These are phyloP conservation scores for Coilia nasus DNA, from an alignment of 2,797 vertebrate genomes.

Conservation along the genomic window DNA sequence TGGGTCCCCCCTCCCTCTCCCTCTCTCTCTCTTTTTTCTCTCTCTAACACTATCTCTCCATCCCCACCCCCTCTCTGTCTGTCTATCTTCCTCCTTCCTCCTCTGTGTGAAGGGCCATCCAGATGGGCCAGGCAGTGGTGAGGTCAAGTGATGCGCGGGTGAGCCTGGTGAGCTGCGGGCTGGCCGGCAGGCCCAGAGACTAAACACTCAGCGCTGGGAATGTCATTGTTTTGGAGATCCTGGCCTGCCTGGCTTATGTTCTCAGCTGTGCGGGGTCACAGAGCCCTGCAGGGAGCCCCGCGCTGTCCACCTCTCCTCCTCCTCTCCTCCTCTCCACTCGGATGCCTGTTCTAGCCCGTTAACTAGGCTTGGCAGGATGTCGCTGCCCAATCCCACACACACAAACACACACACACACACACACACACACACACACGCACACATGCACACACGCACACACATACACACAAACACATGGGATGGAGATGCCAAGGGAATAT, in stretches of 20 bases:
- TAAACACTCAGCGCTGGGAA: conserved; percentile 92
- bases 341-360: conserved; percentile 83
- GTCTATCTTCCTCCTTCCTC: background rate
- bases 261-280: conserved; percentile 82
- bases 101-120: conserved; percentile 60
- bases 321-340: background rate
- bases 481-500: background rate
- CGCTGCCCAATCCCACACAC: conserved; percentile 62
- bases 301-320: background rate
- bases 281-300: conserved; percentile 58
- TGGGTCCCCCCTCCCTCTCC: background rate
- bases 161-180: conserved; percentile 81
- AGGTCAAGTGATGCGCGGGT: conserved; percentile 87
- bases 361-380: conserved; percentile 75
- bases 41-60: background rate
- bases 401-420: conserved; percentile 5
- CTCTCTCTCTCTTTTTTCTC: background rate
- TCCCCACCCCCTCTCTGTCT: background rate
- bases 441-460: background rate
- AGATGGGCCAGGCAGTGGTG: conserved; percentile 81
- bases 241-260: conserved; percentile 82
- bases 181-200: conserved; percentile 83
- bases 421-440: background rate
- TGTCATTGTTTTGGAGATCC: conserved; percentile 90
- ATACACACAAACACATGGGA: background rate